Percentiles rank a stretch among this genome's conserved stretches.
phyloP scores from a whole-genome alignment of 37 sponge, comb jelly and placozoan genomes.

The Amphimedon queenslandica region DNA sequence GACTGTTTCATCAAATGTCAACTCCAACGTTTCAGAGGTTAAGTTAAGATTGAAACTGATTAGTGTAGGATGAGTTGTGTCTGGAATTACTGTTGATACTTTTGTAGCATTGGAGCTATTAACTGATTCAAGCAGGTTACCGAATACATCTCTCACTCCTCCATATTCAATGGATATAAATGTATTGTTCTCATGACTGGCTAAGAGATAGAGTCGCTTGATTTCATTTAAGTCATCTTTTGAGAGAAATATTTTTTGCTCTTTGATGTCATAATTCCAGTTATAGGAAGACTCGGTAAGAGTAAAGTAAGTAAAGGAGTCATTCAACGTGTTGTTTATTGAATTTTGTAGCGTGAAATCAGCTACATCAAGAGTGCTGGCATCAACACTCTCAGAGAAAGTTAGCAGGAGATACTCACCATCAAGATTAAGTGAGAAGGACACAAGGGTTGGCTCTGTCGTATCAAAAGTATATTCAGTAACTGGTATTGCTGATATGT shows the following conservation, averaged over 20 bases:
- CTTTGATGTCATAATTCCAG: slow-evolving; percentile 31
- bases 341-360: slow-evolving; percentile 63
- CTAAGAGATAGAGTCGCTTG: slow-evolving; percentile 54
- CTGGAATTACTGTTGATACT: slow-evolving; percentile 28
- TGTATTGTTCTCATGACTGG: slow-evolving; percentile 38
- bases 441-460: slow-evolving; percentile 49
- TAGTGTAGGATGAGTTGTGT: slow-evolving; percentile 43
- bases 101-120: neutral
- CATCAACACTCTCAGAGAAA: slow-evolving; percentile 76
- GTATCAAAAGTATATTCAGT: slow-evolving; percentile 48
- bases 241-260: slow-evolving; percentile 46
- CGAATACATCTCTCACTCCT: slow-evolving; percentile 61
- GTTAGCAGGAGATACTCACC: slow-evolving; percentile 52
- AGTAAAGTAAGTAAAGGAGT: slow-evolving; percentile 55
- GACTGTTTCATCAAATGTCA: slow-evolving; percentile 72
- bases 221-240: slow-evolving; percentile 68
- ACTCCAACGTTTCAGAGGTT: slow-evolving; percentile 44
- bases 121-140: slow-evolving; percentile 48
- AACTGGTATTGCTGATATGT: slow-evolving; percentile 41
- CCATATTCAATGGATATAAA: slow-evolving; percentile 32
- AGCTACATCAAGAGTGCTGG: slow-evolving; percentile 67
- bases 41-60: slow-evolving; percentile 50
- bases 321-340: neutral
- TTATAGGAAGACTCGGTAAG: slow-evolving; percentile 38
- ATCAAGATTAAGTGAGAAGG: slow-evolving; percentile 65